Conservation (phyloP, 1,140 invertebrate species). For the Drosophila lowei region DNA sequence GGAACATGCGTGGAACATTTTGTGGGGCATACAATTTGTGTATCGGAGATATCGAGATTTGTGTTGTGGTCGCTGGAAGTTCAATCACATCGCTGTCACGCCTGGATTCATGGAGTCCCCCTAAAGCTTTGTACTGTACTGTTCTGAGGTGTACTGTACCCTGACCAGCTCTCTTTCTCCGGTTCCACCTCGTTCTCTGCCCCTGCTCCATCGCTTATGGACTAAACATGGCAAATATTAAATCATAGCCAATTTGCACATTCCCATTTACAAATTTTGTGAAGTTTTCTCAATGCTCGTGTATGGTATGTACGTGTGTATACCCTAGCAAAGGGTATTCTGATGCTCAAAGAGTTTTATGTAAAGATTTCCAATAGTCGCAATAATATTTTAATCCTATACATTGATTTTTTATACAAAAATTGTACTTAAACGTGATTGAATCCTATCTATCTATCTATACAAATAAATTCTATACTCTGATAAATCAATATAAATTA, state of each 20-base stretch:
- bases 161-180: not conserved
- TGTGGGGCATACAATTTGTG: slow-evolving; percentile 6
- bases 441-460: no score
- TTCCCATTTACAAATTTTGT: slow-evolving; percentile 44
- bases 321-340: not conserved
- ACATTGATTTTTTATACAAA: no score
- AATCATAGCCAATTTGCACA: slow-evolving; percentile 74
- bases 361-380: no score
- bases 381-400: no score
- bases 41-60: not conserved
- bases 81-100: not conserved
- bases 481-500: no score
- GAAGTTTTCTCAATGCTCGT: slow-evolving; percentile 1
- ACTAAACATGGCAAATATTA: slow-evolving; percentile 65
- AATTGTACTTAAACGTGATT: no score
- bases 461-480: no score
- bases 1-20: slow-evolving; percentile 27
- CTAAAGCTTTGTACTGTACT: no score
- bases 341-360: not conserved
- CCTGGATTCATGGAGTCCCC: no score
- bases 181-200: not conserved
- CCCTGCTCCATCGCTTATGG: slow-evolving; percentile 9
- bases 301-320: slow-evolving; percentile 1
- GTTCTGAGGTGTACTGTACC: not conserved
- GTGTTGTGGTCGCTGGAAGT: not conserved